A percentile compares a stretch with the other conserved stretches of the same genome.
Evolutionary conservation across 2,888 invertebrate species (phyloP).

Genomic region (Subacronicta megacephala): DNA sequence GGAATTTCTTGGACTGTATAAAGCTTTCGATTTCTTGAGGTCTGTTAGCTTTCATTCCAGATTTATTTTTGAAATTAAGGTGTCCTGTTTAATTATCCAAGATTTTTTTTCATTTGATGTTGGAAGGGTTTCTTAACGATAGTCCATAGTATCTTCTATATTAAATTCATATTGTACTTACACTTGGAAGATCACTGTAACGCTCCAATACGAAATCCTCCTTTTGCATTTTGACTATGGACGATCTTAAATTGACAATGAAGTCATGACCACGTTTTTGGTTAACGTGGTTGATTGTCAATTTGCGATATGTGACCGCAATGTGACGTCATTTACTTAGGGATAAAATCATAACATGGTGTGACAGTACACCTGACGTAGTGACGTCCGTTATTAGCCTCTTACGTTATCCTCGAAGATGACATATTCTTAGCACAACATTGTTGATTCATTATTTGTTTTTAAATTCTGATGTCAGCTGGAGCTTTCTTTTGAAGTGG

Average conservation of each 20-base stretch:
- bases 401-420: constrained; percentile 19
- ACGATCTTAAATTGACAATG: constrained; percentile 28
- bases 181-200: too few species aligned
- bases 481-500: constrained; percentile 6
- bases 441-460: constrained; percentile 30
- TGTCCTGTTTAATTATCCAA: too few species aligned
- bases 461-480: constrained; percentile 24
- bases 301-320: constrained; percentile 42
- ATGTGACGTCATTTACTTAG: constrained; percentile 30
- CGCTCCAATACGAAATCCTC: too few species aligned
- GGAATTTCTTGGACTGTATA: constrained; percentile 26
- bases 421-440: constrained; percentile 20
- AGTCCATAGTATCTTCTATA: too few species aligned
- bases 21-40: too few species aligned
- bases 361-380: constrained; percentile 36
- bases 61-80: too few species aligned
- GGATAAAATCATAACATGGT: constrained; percentile 5
- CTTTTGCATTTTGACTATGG: too few species aligned
- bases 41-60: too few species aligned
- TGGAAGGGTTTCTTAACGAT: too few species aligned
- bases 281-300: too few species aligned
- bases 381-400: constrained; percentile 25
- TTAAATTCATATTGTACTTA: too few species aligned
- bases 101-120: too few species aligned
- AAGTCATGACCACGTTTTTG: constrained; percentile 21